Evolutionary conservation across 2,113 vertebrate species (phyloP).

Genomic region (Gymnocephalus cernua): DNA sequence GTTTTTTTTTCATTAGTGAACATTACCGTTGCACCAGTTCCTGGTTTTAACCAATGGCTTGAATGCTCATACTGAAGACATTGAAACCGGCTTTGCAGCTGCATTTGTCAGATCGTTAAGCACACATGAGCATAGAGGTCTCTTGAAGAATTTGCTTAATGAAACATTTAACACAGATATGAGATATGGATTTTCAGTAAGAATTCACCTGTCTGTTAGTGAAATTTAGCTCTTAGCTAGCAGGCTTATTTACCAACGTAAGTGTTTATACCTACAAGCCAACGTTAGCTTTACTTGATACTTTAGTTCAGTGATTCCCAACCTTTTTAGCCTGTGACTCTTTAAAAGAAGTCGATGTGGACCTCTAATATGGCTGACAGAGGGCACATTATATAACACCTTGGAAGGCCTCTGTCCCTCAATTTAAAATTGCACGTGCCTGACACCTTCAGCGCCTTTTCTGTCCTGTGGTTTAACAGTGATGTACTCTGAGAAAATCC

Average conservation of each 20-base stretch:
- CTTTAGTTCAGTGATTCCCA: neutral
- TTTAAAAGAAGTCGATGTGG: neutral
- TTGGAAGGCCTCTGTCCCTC: neutral
- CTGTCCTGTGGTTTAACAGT: conserved; percentile 20
- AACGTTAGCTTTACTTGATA: neutral
- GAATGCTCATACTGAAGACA: neutral
- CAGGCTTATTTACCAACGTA: neutral
- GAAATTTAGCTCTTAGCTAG: neutral
- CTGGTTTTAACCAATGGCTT: neutral
- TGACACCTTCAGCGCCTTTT: conserved; percentile 22
- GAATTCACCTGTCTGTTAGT: neutral
- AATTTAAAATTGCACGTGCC: neutral
- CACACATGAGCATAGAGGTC: too few relatives aligned
- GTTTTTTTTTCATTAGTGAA: neutral
- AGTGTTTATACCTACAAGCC: neutral
- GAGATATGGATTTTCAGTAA: too few relatives aligned
- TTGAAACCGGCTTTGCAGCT: neutral
- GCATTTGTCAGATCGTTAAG: neutral
- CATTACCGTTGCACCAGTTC: neutral
- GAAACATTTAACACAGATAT: neutral
- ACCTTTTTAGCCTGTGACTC: neutral
- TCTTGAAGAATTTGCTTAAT: too few relatives aligned
- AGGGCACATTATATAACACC: neutral
- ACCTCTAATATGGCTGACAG: conserved; percentile 4
- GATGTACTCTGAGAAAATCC: conserved; percentile 32